phyloP scores from a whole-genome alignment of 2,113 vertebrate species.

The Myxocyprinus asiaticus region DNA sequence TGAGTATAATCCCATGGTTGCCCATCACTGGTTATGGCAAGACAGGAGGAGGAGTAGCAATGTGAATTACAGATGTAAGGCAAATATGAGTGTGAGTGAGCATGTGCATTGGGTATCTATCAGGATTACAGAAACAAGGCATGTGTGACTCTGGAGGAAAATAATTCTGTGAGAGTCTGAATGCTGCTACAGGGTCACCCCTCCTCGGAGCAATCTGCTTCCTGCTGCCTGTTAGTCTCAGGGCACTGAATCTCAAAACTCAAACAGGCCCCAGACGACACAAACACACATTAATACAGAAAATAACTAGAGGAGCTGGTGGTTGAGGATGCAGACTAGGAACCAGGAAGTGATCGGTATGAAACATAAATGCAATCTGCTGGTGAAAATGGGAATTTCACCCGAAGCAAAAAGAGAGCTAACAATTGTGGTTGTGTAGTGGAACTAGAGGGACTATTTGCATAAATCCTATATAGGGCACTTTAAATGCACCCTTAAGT shows the following conservation, averaged over 20 bases:
- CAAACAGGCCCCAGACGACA: slow-evolving; percentile 22
- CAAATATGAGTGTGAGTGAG: slow-evolving; percentile 18
- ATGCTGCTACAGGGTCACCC: slow-evolving; percentile 20
- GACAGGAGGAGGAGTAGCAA: slow-evolving; percentile 53
- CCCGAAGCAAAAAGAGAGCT: background rate
- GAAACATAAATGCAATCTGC: background rate
- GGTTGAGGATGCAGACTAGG: slow-evolving; percentile 3
- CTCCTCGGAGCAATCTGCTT: slow-evolving; percentile 41
- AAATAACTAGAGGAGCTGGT: slow-evolving; percentile 15
- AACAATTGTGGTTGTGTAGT: background rate
- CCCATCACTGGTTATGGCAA: slow-evolving; percentile 68
- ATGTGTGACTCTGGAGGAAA: slow-evolving; percentile 51
- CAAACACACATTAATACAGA: background rate
- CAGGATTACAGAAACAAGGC: slow-evolving; percentile 61
- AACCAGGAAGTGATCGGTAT: slow-evolving; percentile 24
- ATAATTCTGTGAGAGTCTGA: slow-evolving; percentile 40
- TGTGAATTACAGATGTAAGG: slow-evolving; percentile 43
- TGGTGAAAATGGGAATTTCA: slow-evolving; percentile 27
- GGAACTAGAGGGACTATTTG: background rate
- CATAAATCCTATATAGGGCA: background rate
- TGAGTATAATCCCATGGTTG: slow-evolving; percentile 1
- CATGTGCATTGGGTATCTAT: slow-evolving; percentile 40
- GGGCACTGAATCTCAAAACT: slow-evolving; percentile 34
- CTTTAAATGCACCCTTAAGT: background rate
- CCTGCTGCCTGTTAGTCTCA: slow-evolving; percentile 40